Base-by-base conservation (phyloP, 2,113 vertebrate species). In the Girardinichthys multiradiatus region DNA sequence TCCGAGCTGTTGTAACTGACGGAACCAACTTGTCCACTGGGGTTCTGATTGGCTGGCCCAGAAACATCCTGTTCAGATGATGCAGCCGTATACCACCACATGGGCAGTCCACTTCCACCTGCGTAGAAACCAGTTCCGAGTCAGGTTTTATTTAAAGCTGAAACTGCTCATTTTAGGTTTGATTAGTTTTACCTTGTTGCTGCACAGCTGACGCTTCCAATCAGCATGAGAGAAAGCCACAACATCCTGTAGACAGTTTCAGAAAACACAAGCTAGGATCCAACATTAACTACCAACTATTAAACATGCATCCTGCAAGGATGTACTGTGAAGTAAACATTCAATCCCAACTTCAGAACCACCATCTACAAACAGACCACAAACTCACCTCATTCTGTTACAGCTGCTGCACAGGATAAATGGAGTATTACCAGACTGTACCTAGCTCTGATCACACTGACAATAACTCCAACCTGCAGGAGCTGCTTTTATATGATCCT, bases 141-240 rank as follows among this genome's bases (percentile, higher is more conserved):
- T 57, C 54, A 57, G 31, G 10, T 9, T 17, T 15, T 15, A 26
- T 8, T 57, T 26, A 57, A 27, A 35, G 30, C 31, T n/a, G 35
- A 13, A 42, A 14, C 35, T 64, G 33, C 4, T 61, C 30, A 61
- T 12, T n/a, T 4, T 29, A 19, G n/a, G 26, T 59, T 66, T 62
- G n/a, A n/a, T n/a, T 15, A 57, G 14, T 10, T 39, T 76, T 70
- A 77, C 62, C 75, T 29, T 24, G 21, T 21, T 48, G 12, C 4
- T 69, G 5, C 5, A 68, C 73, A 84, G 58, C 11, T 60, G 1
- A 76, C 21, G n/a, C 51, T 73, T 31, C 79, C 66, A 51, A 73
- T 26, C 70, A 86, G 67, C 19, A 86, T 66, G 59, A 65, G 70
- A 0, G 15, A 64, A 63, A 80, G 9, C 79, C 65, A 76, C 30